Evolutionary conservation across 2,113 vertebrate genomes (phyloP).

Genomic region (Lampris incognitus): DNA sequence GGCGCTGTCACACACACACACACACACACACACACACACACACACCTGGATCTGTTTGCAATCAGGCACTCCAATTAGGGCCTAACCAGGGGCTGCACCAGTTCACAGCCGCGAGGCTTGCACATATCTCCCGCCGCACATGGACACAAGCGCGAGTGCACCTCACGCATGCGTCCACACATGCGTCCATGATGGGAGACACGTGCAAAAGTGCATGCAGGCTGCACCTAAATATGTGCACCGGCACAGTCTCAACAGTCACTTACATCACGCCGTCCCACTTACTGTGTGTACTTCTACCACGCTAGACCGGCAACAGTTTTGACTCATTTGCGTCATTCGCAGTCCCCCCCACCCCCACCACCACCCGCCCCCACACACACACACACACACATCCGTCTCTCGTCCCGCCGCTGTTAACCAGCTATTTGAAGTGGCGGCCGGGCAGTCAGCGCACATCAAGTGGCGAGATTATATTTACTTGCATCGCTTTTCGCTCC

Average conservation of each 20-base stretch:
- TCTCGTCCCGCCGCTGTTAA: constrained; percentile 31
- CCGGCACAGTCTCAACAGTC: constrained; percentile 27
- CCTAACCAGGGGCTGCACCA: constrained; percentile 8
- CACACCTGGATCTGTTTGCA: constrained; percentile 73
- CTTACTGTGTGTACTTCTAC: no score
- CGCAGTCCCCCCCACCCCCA: background rate
- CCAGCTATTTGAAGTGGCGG: constrained; percentile 15
- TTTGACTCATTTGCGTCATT: no score
- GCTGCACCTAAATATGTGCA: constrained; percentile 32
- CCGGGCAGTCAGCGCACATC: background rate
- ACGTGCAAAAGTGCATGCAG: constrained; percentile 36
- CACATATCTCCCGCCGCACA: constrained; percentile 42
- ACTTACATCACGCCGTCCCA: constrained; percentile 19
- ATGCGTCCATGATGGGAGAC: constrained; percentile 9
- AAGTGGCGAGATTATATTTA: background rate
- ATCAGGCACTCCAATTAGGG: constrained; percentile 65
- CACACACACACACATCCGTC: no score
- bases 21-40: constrained; percentile 15
- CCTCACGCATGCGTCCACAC: constrained; percentile 9
- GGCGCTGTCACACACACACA: constrained; percentile 37
- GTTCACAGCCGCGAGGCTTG: constrained; percentile 27
- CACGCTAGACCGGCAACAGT: no score
- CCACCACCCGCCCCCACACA: background rate
- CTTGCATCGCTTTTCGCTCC: constrained; percentile 10
- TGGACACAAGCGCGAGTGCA: constrained; percentile 6